Conservation (phyloP, 2,113 vertebrate genomes). For the Etia nguti region DNA sequence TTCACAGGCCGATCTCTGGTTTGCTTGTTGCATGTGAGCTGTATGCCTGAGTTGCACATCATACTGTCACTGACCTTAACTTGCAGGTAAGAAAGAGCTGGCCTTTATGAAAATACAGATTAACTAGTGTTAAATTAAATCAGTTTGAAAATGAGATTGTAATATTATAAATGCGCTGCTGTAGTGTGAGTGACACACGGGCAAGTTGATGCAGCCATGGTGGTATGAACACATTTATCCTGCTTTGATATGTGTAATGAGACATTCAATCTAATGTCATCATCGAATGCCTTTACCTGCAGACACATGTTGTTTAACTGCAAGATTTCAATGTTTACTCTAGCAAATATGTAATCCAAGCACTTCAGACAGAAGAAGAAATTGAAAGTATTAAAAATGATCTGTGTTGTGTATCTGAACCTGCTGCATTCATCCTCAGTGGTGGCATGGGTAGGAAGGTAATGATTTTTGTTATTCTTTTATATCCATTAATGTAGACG, state of each 20-base stretch:
- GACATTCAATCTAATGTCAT: background rate
- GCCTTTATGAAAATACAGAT: background rate
- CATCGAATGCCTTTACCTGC: background rate
- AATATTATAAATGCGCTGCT: background rate
- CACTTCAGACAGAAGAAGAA: background rate
- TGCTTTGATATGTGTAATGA: background rate
- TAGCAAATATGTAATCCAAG: background rate
- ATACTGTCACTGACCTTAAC: background rate
- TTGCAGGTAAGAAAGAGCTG: background rate
- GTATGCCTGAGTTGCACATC: background rate
- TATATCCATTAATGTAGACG: background rate
- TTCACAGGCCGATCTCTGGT: background rate
- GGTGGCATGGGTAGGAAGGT: background rate
- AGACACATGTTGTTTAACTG: background rate
- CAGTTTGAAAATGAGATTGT: background rate
- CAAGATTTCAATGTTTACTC: background rate
- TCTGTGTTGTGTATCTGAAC: background rate
- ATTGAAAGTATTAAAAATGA: background rate
- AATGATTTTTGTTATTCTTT: slow-evolving; percentile 12
- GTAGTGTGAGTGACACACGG: background rate
- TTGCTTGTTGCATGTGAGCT: background rate
- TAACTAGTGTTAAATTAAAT: background rate
- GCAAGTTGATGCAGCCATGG: background rate
- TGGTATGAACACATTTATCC: background rate
- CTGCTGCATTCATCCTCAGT: background rate